These are phyloP conservation scores for Tenthredo scrophulariae DNA, from an alignment of 2,888 invertebrate species.

Conservation along the genomic window DNA sequence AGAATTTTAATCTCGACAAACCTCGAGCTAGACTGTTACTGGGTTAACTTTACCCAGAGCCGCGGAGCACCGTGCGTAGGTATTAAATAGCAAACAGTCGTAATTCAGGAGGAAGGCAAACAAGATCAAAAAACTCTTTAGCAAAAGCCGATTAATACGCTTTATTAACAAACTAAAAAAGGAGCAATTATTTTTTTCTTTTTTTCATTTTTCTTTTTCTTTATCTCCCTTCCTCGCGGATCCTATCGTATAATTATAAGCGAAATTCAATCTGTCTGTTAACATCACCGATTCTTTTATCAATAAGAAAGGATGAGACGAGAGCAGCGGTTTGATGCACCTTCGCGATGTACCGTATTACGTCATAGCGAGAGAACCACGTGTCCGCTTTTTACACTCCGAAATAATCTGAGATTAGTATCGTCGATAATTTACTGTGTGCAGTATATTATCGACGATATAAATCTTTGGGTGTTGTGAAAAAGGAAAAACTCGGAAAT, in stretches of 20 bases:
- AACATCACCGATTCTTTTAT: background rate
- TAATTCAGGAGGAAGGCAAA: slow-evolving; percentile 71
- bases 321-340: background rate
- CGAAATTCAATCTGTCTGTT: too few species aligned
- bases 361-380: too few species aligned
- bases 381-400: too few species aligned
- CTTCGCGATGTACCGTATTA: background rate
- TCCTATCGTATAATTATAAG: background rate
- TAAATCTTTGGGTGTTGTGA: background rate
- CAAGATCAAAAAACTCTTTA: slow-evolving; percentile 68
- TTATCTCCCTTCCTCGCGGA: slow-evolving; percentile 42
- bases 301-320: background rate
- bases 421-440: too few species aligned
- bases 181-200: slow-evolving; percentile 35
- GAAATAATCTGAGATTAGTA: too few species aligned
- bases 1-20: slow-evolving; percentile 74
- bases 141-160: slow-evolving; percentile 71
- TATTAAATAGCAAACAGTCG: slow-evolving; percentile 73
- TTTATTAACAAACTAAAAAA: background rate
- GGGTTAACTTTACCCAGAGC: slow-evolving; percentile 29
- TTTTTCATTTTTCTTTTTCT: slow-evolving; percentile 34
- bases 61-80: slow-evolving; percentile 53
- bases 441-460: too few species aligned
- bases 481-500: background rate
- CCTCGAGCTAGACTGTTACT: slow-evolving; percentile 56